Conservation (phyloP, 2,113 vertebrate genomes). For the Sus scrofa region T2T-Sscrofa CM000816.6:12417501-12418000, state of each 20-base stretch:
- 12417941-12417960: too few species aligned
- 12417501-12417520: background rate
- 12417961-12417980: too few species aligned
- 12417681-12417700: background rate
- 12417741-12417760: background rate
- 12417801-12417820: background rate
- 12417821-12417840: background rate
- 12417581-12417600: background rate
- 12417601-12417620: background rate
- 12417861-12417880: background rate
- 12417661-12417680: background rate
- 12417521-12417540: background rate
- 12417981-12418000: too few species aligned
- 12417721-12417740: background rate
- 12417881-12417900: too few species aligned
- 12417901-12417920: too few species aligned
- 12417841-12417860: background rate
- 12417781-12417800: fast-evolving
- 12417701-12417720: background rate
- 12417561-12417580: background rate
- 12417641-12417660: background rate
- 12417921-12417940: too few species aligned
- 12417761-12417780: background rate
- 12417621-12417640: background rate
- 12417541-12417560: background rate